A percentile compares a stretch with the other conserved stretches of the same genome.
These are phyloP conservation scores for Ennomos erosarius DNA, from an alignment of 2,888 invertebrate species.

Conservation along the genomic window DNA sequence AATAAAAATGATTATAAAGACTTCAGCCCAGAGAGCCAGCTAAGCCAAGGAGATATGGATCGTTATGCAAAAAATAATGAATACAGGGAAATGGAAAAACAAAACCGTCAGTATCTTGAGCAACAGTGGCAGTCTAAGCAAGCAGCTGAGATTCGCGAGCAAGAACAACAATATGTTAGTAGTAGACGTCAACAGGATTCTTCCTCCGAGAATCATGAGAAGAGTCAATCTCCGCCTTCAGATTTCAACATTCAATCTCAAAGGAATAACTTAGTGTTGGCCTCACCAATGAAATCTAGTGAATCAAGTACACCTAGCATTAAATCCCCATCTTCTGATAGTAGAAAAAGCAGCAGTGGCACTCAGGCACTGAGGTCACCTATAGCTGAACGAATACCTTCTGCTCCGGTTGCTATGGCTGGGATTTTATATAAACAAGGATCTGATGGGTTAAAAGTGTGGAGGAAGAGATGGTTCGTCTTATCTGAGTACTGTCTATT, in stretches of 20 bases:
- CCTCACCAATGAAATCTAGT: conserved; percentile 80
- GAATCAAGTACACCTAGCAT: conserved; percentile 78
- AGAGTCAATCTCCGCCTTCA: conserved; percentile 67
- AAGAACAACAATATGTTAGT: conserved; percentile 55
- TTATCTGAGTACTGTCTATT: conserved; percentile 96
- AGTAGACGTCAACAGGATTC: conserved; percentile 62
- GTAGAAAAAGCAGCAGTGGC: conserved; percentile 79
- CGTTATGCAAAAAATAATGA: conserved; percentile 73
- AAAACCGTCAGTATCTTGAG: conserved; percentile 70
- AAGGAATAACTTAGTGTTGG: conserved; percentile 60
- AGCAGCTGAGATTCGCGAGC: conserved; percentile 65
- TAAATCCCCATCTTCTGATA: conserved; percentile 81
- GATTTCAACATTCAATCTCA: conserved; percentile 66
- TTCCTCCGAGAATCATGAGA: conserved; percentile 56
- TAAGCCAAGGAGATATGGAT: conserved; percentile 62
- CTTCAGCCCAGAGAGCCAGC: conserved; percentile 73
- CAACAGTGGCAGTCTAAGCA: conserved; percentile 74
- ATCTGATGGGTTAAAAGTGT: conserved; percentile 95
- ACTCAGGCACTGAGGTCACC: conserved; percentile 91
- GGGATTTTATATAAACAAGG: conserved; percentile 98
- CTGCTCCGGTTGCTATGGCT: conserved; percentile 93
- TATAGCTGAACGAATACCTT: conserved; percentile 92
- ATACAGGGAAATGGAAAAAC: conserved; percentile 70
- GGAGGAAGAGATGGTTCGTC: conserved; percentile 98
- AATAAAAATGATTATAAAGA: conserved; percentile 60